Evolutionary conservation across 2,888 invertebrate species (phyloP), one percentile per base, ranked within the genome.

Genomic region (Torymus texanus): DNA sequence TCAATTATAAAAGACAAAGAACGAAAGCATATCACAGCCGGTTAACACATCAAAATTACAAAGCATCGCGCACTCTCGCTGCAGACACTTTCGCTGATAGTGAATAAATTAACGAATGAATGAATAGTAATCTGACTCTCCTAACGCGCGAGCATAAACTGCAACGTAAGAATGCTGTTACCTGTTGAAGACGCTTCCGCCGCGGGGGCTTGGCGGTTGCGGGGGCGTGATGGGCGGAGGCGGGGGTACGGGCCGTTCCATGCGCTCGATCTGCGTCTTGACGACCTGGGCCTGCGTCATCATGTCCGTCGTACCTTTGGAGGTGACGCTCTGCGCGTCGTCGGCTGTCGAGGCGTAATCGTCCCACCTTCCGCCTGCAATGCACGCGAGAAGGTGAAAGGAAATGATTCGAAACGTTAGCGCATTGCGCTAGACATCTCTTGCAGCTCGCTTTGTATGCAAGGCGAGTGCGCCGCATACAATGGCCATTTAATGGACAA

Each of bases 191-290:
- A 91, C 90, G 85, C 91, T 91, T 83, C 90, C 91, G 29, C 91
- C 89, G 77, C 91, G 87, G 1, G 90, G 89, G 84, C 91, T 91
- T 12, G 91, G 91, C 10, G 90, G 90, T 56, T 90, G 90, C 0
- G 90, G 90, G 16, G 91, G 91, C 55, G 91, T 89, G 1, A 91
- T 87, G 24, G 95, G 95, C 58, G 95, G 95, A 53, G 90, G 90
- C 21, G 90, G 91, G 14, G 91, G 90, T 51, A 90, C 89, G 0
- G 90, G 90, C 58, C 92, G 90, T 84, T 93, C 93, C 93, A 93
- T 93, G 79, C 93, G 90, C 83, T 93, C 93, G 21, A 93, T 92
- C 85, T 93, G 92, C 0, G 91, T 91, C 79, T 92, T 91, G 13
- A 90, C 90, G 13, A 90, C 90, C 75, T 90, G 90, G 13, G 89